Percentiles rank a stretch among this genome's conserved stretches.
These are phyloP conservation scores for Mungos mungo DNA, from an alignment of 2,113 vertebrate species.

Conservation along the genomic window DNA sequence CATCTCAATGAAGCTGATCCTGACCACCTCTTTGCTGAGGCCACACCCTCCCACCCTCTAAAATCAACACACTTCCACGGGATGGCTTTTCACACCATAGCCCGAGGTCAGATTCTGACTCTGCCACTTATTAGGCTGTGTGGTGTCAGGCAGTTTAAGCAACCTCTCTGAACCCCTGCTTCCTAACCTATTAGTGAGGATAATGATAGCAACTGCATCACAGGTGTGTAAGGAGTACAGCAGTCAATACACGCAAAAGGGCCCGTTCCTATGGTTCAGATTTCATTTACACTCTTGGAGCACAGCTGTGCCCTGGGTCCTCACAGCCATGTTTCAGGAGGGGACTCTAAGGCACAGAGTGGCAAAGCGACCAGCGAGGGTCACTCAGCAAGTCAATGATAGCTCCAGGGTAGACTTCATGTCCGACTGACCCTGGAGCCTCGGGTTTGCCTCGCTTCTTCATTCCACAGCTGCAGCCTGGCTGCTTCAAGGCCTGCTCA, in stretches of 20 bases:
- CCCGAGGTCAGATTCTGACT: not conserved
- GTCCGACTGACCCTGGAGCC: not conserved
- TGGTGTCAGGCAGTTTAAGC: not conserved
- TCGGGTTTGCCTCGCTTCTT: not conserved
- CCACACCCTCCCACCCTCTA: not conserved
- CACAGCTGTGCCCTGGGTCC: not conserved
- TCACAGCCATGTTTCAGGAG: not conserved
- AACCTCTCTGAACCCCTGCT: not conserved
- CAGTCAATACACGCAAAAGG: accelerated
- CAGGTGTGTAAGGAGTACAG: not conserved
- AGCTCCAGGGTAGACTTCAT: not conserved
- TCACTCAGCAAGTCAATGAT: accelerated
- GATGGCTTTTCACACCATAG: not conserved
- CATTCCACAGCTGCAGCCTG: too few species aligned
- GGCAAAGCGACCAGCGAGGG: not conserved
- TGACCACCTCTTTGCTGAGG: not conserved
- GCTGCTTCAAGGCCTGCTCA: not conserved
- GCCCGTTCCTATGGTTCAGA: not conserved
- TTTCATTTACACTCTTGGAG: not conserved
- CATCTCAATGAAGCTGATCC: not conserved
- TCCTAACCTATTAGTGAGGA: not conserved
- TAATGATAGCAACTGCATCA: not conserved
- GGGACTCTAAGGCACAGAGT: not conserved
- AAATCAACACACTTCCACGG: not conserved
- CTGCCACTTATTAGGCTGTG: not conserved